These are phyloP conservation scores for Anomalospiza imberbis DNA, from an alignment of 2,797 vertebrate genomes.

Conservation along the genomic window DNA sequence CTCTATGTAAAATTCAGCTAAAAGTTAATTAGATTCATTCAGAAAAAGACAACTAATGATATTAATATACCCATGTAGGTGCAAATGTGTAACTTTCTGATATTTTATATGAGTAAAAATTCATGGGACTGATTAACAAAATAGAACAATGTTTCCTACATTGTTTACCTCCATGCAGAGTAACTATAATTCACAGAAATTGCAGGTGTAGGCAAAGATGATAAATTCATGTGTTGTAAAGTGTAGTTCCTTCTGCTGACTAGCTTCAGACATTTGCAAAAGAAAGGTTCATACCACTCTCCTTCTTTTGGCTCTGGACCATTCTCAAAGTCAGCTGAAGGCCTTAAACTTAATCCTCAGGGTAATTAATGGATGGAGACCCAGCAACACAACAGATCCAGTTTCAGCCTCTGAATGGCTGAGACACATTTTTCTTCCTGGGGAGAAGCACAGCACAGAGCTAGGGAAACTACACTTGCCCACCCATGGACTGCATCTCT, in stretches of 20 bases:
- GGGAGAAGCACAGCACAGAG: background rate
- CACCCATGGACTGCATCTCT: background rate
- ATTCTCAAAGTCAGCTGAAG: background rate
- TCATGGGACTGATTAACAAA: background rate
- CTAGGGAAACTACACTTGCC: background rate
- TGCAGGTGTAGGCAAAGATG: background rate
- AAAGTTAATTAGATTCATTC: background rate
- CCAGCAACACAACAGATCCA: background rate
- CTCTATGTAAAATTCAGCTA: background rate
- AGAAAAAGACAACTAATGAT: background rate
- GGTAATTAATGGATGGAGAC: background rate
- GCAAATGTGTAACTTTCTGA: background rate
- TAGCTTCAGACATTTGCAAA: background rate
- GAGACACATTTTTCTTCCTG: background rate
- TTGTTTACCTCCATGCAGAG: background rate
- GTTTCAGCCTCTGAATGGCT: background rate
- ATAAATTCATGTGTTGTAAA: background rate
- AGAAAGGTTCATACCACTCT: background rate
- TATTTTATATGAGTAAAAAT: background rate
- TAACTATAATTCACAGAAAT: background rate
- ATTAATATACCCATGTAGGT: background rate
- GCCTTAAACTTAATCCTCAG: background rate
- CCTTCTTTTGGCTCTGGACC: background rate
- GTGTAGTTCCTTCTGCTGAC: background rate
- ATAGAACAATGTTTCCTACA: background rate